A percentile compares a stretch with the other conserved stretches of the same genome.
Conservation (phyloP, 2,888 invertebrate genomes). For the Cantharis rufa region DNA sequence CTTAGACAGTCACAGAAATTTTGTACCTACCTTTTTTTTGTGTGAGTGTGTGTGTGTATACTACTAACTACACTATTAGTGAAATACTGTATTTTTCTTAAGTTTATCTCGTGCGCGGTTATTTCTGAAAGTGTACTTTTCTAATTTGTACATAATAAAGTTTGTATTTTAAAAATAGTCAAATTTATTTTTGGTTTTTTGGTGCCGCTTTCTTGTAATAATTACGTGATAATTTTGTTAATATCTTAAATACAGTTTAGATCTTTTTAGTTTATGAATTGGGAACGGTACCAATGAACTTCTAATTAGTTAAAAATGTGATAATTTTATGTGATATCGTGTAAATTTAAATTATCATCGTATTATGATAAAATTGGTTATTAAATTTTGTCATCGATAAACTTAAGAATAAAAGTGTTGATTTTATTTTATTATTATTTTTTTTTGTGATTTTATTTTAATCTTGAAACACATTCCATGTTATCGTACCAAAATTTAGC, state of each 20-base stretch:
- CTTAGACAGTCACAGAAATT: conserved; percentile 5
- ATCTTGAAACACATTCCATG: not conserved
- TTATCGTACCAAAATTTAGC: not conserved
- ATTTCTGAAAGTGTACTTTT: not conserved
- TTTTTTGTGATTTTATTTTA: not conserved
- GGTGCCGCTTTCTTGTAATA: not conserved
- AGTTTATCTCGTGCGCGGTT: conserved; percentile 4
- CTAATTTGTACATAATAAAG: conserved; percentile 9
- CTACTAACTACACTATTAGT: conserved; percentile 1
- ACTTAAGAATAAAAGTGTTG: not conserved
- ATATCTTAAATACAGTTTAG: not conserved
- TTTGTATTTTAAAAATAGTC: not conserved
- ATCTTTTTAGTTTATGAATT: not conserved
- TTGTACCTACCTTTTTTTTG: conserved; percentile 26
- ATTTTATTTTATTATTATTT: not conserved
- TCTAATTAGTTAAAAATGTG: conserved; percentile 13
- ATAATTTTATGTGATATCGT: conserved; percentile 17
- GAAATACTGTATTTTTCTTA: not conserved
- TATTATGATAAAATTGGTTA: not conserved
- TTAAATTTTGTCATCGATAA: conserved; percentile 5
- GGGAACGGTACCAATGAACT: conserved; percentile 6
- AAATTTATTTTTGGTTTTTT: not conserved
- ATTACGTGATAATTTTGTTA: not conserved
- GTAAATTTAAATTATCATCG: conserved; percentile 1
- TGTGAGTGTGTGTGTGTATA: conserved; percentile 5